A percentile compares a stretch with the other conserved stretches of the same genome.
These are phyloP conservation scores for Eupithecia exiguata DNA, from an alignment of 2,888 invertebrate genomes.

Conservation along the genomic window DNA sequence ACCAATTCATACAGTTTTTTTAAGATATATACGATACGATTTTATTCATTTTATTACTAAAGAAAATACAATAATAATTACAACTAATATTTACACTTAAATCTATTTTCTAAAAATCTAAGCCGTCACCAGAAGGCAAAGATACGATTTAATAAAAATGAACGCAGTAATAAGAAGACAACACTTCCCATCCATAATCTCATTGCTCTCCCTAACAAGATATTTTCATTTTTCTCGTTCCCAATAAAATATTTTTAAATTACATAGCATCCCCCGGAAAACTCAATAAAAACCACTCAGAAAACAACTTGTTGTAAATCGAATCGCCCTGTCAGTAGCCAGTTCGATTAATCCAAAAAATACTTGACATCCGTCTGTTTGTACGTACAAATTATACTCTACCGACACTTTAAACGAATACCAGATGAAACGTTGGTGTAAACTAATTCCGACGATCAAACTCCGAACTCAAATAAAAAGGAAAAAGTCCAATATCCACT, in stretches of 20 bases:
- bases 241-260: slow-evolving; percentile 17
- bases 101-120: no score
- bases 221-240: neutral
- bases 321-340: slow-evolving; percentile 42
- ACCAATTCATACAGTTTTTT: no score
- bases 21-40: no score
- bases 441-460: slow-evolving; percentile 81
- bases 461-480: slow-evolving; percentile 72
- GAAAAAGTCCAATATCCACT: slow-evolving; percentile 69
- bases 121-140: no score
- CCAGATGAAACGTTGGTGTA: slow-evolving; percentile 80
- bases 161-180: neutral
- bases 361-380: slow-evolving; percentile 53
- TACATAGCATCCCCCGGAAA: slow-evolving; percentile 5
- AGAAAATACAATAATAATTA: no score
- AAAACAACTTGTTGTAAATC: slow-evolving; percentile 9
- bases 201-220: neutral
- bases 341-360: slow-evolving; percentile 61
- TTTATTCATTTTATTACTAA: no score
- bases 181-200: neutral
- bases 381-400: slow-evolving; percentile 64
- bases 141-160: no score
- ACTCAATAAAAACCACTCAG: slow-evolving; percentile 21
- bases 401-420: slow-evolving; percentile 76
- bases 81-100: no score